Percentiles rank a stretch among this genome's conserved stretches.
phyloP scores from a whole-genome alignment of 2,113 vertebrate species.

The Chlamydotis undulata region DNA sequence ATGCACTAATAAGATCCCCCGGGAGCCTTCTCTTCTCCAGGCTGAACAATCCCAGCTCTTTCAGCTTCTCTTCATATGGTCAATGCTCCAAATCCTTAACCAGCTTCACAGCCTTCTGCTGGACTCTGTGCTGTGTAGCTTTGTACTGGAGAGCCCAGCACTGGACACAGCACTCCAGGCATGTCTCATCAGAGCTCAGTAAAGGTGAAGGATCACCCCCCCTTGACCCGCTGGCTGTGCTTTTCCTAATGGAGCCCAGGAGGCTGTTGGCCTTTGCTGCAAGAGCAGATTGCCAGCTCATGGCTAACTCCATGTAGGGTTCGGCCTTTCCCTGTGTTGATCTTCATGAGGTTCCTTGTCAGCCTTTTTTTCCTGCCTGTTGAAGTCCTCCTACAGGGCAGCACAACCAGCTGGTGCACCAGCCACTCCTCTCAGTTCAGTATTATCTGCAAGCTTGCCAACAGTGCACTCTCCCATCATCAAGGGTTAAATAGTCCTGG shows the following conservation, averaged over 20 bases:
- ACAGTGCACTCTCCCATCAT: background rate
- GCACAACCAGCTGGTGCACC: background rate
- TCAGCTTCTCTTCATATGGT: background rate
- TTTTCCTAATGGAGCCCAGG: background rate
- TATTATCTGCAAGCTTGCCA: background rate
- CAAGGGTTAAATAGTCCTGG: background rate
- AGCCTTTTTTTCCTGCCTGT: background rate
- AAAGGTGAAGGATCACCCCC: background rate
- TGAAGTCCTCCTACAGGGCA: background rate
- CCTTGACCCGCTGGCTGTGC: background rate
- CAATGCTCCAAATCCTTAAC: background rate
- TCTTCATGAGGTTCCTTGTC: background rate
- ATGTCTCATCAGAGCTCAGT: background rate
- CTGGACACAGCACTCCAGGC: background rate
- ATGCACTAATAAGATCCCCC: background rate
- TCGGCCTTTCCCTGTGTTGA: background rate
- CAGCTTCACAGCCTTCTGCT: background rate
- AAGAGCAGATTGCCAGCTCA: background rate
- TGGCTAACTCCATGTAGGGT: background rate
- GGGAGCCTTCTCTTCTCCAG: background rate
- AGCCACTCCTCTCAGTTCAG: background rate
- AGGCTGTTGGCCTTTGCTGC: background rate
- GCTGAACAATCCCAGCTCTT: background rate
- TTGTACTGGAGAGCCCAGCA: background rate
- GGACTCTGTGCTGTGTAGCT: background rate